A percentile compares a stretch with the other conserved stretches of the same genome.
Conservation (phyloP, 2,797 vertebrate species). For the Chlorospingus flavigularis region DNA sequence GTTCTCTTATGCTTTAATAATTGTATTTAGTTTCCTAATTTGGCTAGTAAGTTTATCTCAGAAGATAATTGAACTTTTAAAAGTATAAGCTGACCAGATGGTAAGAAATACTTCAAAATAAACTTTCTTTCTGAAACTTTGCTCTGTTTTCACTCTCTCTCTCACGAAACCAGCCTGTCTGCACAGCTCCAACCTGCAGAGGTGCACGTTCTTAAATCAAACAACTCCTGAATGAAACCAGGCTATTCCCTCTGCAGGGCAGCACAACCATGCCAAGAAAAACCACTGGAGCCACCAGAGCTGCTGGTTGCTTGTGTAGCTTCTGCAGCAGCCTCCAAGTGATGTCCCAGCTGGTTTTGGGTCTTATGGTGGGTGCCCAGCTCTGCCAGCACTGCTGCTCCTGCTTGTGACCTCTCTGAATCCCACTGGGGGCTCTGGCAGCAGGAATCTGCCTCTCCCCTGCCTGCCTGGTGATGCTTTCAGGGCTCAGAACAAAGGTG, state of each 20-base stretch:
- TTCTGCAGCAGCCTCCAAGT: background rate
- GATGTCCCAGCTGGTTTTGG: fast-evolving
- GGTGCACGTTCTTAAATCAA: constrained; percentile 17
- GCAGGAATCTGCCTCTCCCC: background rate
- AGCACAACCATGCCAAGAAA: background rate
- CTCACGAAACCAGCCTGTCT: background rate
- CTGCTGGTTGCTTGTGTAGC: background rate
- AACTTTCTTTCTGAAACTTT: background rate
- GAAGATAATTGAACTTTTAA: constrained; percentile 50
- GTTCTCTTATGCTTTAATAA: constrained; percentile 46
- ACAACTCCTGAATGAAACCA: background rate
- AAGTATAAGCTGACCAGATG: background rate
- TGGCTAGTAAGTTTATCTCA: constrained; percentile 41
- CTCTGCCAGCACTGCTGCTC: background rate
- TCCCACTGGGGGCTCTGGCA: background rate
- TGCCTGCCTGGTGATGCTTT: background rate
- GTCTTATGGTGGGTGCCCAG: fast-evolving
- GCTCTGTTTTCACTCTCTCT: background rate
- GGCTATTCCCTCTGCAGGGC: background rate
- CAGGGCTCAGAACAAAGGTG: background rate
- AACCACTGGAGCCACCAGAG: background rate
- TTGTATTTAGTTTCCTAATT: constrained; percentile 54
- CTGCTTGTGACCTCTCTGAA: background rate
- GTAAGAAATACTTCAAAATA: constrained; percentile 38
- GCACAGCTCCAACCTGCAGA: background rate